A percentile compares a stretch with the other conserved stretches of the same genome.
Evolutionary conservation across 2,797 vertebrate species (phyloP).

Genomic region (Sebastes steindachneri): DNA sequence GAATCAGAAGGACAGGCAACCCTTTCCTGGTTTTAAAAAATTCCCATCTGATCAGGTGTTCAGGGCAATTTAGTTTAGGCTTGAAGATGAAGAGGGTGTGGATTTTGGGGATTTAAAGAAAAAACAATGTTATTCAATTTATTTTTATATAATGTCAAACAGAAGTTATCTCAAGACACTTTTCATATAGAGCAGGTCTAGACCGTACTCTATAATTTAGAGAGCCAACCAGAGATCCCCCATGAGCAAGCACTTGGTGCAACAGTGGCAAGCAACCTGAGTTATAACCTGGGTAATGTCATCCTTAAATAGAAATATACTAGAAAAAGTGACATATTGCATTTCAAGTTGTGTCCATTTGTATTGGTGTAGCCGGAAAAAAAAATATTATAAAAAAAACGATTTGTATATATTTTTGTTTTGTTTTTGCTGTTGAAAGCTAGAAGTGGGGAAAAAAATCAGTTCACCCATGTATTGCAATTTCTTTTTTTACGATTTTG

Average conservation of each 20-base stretch:
- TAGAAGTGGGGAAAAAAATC: no score
- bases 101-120: background rate
- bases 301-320: background rate
- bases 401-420: background rate
- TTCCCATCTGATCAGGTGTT: background rate
- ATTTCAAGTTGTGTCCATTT: background rate
- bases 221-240: no score
- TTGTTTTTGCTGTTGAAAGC: background rate
- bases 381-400: background rate
- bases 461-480: no score
- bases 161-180: no score
- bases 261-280: no score
- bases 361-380: background rate
- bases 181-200: no score
- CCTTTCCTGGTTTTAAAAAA: background rate
- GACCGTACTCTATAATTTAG: no score
- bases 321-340: background rate
- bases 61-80: background rate
- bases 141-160: background rate
- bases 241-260: no score
- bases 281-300: background rate
- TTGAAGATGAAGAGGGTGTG: background rate
- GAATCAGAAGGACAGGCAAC: background rate
- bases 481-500: no score
- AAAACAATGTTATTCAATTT: background rate